Conservation (phyloP, 2,113 vertebrate species). For the Dunckerocampus dactyliophorus region DNA sequence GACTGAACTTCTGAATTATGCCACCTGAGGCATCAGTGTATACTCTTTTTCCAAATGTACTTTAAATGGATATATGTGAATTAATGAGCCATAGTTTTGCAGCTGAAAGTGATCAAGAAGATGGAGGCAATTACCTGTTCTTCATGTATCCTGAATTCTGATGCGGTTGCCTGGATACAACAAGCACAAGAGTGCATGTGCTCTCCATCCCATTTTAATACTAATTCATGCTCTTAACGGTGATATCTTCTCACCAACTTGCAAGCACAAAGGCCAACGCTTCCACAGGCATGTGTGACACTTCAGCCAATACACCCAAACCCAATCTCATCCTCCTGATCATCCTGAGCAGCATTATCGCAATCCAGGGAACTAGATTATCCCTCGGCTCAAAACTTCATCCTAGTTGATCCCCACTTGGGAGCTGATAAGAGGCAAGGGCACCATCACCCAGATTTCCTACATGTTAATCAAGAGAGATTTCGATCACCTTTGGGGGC, state of each 20-base stretch:
- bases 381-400: conserved; percentile 64
- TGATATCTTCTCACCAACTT: conserved; percentile 30
- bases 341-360: conserved; percentile 67
- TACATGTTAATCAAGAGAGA: conserved; percentile 71
- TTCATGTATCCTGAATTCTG: conserved; percentile 41
- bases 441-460: conserved; percentile 48
- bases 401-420: conserved; percentile 60
- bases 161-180: conserved; percentile 58
- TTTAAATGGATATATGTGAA: conserved; percentile 11
- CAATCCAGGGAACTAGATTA: conserved; percentile 72
- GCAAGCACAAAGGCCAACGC: conserved; percentile 11
- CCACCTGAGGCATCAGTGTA: background rate
- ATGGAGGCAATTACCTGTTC: conserved; percentile 45
- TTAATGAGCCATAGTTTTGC: conserved; percentile 17
- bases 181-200: conserved; percentile 27
- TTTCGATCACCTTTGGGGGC: conserved; percentile 67
- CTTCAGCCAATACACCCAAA: conserved; percentile 16
- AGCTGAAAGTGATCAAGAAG: conserved; percentile 25
- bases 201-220: conserved; percentile 24
- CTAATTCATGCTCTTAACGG: conserved; percentile 24
- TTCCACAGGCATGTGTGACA: conserved; percentile 6
- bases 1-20: background rate
- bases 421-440: conserved; percentile 56
- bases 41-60: conserved; percentile 4
- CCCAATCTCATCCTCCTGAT: conserved; percentile 47